These are phyloP conservation scores for Corvus hawaiiensis DNA, from an alignment of 2,113 vertebrate species.

Conservation along the genomic window DNA sequence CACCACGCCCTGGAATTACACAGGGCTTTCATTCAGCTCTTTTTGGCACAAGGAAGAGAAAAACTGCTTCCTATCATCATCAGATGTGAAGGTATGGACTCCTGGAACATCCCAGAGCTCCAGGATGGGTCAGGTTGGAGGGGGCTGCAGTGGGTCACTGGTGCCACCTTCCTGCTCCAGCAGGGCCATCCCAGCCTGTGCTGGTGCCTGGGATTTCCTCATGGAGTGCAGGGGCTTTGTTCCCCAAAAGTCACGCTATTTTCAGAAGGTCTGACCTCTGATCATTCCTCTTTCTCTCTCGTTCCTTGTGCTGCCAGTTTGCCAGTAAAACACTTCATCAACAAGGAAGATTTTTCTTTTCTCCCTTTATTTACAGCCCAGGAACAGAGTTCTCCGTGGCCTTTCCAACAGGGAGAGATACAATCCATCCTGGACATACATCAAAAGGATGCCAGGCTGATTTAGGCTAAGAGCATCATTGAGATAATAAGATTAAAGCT, in stretches of 20 bases:
- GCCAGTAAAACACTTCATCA: neutral
- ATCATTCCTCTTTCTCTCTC: neutral
- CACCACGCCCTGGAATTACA: conserved; percentile 30
- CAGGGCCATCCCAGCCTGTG: neutral
- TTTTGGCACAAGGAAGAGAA: neutral
- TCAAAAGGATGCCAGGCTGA: conserved; percentile 44
- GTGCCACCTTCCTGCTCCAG: neutral
- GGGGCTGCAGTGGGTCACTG: too few relatives aligned
- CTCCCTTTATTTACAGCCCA: neutral
- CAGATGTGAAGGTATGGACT: neutral
- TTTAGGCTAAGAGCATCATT: conserved; percentile 15
- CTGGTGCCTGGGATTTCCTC: neutral
- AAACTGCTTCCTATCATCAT: neutral
- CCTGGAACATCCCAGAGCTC: neutral
- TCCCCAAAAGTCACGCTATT: neutral
- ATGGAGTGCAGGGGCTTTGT: neutral
- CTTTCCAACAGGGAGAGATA: neutral
- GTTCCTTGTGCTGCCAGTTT: neutral
- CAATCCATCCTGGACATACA: conserved; percentile 18
- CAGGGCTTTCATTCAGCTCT: neutral
- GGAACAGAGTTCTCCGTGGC: neutral
- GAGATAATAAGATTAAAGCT: conserved; percentile 44
- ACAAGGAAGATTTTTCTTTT: neutral
- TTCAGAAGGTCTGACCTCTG: neutral
- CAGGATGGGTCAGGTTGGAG: neutral